Base-by-base conservation (phyloP, 1,140 invertebrate genomes). In the Andricus grossulariae region DNA sequence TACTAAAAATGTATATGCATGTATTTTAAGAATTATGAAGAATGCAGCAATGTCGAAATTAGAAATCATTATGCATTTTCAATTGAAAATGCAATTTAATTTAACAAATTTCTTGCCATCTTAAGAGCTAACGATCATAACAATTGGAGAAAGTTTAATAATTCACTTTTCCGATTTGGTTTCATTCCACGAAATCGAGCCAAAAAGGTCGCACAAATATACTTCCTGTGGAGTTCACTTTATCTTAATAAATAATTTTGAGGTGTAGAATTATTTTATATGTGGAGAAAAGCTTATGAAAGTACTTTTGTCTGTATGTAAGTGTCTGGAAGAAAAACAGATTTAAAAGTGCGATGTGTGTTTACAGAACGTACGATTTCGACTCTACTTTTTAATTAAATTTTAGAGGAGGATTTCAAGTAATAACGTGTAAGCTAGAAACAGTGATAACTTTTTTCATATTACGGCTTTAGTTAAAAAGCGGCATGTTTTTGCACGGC, bases 231-330 rank as follows among this genome's bases (percentile, higher is more conserved):
- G 2, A 32, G 25, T 5, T 3, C 25, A 32, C 2, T 32, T 32
- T 2, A 32, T 32, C 25, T 32, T 5, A 32, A 5, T 32, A 0
- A 66, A 66, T 39, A 15, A 66, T 32, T 66, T 32, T 66, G 13
- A 15, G 39, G 19, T 4, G 13, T 25, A 32, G 25, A 66, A n/a
- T n/a, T n/a, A n/a, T n/a, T n/a, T 39, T 32, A 32, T 66, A 66
- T 12, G 0, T 15, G 16, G 11, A 55, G 18, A 18, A 55, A 55
- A 6, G 3, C 19, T 18, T 55, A 19, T 32, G 39, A 66, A 66
- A 66, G 13, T 39, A 16, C 12, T 66, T 66, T 54, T 54, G 18
- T n/a, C 18, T 66, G 57, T 66, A 16, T 66, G 57, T 66, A 66
- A 66, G 57, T 21, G 57, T 32, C n/a, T 16, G 15, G n/a, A 66